These are phyloP conservation scores for Pemphigus obesinymphae DNA, from an alignment of 1,140 invertebrate genomes.

Conservation along the genomic window DNA sequence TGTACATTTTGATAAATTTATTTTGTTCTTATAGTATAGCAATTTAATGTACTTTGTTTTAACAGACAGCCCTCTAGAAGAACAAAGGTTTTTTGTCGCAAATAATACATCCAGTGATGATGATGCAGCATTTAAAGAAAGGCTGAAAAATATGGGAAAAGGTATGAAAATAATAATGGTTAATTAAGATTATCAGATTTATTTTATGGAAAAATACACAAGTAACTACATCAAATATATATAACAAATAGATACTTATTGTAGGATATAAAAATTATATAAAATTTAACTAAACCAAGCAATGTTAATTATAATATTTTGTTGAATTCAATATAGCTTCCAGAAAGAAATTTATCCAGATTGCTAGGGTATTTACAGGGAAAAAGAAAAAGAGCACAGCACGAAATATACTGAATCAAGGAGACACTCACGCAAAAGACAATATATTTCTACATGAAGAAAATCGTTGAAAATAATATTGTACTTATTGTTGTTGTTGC, in stretches of 20 bases:
- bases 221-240: not conserved
- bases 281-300: not conserved
- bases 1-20: too few relatives aligned
- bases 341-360: slow-evolving; percentile 73
- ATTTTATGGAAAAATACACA: not conserved
- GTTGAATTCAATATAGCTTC: slow-evolving; percentile 58
- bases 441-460: slow-evolving; percentile 50
- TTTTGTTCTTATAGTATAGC: too few relatives aligned
- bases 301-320: not conserved
- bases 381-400: slow-evolving; percentile 62
- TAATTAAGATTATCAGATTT: not conserved
- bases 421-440: slow-evolving; percentile 50
- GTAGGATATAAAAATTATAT: not conserved
- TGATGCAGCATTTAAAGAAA: slow-evolving; percentile 74
- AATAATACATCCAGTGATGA: slow-evolving; percentile 53
- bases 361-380: slow-evolving; percentile 71
- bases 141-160: slow-evolving; percentile 83
- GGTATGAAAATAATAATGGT: slow-evolving; percentile 51
- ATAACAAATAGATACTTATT: not conserved
- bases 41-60: not conserved
- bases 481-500: not conserved
- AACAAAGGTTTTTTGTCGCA: slow-evolving; percentile 16
- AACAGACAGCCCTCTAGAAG: slow-evolving; percentile 18
- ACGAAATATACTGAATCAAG: slow-evolving; percentile 51
- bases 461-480: slow-evolving; percentile 15